These are phyloP conservation scores for Parapristionchus giblindavisi DNA, from an alignment of 2,888 invertebrate species.

Conservation along the genomic window DNA sequence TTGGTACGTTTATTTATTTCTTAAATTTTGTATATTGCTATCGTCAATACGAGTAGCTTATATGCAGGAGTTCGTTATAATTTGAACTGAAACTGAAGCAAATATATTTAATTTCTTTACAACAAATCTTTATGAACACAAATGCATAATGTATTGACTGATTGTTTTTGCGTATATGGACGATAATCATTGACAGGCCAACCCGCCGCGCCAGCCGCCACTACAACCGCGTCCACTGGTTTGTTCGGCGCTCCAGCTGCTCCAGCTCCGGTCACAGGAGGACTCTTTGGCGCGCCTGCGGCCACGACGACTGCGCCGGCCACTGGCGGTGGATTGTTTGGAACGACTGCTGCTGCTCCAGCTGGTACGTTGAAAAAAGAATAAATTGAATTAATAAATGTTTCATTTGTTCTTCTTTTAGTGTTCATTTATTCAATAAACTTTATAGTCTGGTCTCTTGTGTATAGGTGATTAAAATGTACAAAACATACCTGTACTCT, in stretches of 20 bases:
- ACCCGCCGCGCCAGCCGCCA: neutral
- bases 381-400: too few species aligned
- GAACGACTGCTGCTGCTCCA: neutral
- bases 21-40: too few species aligned
- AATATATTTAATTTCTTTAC: too few species aligned
- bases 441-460: too few species aligned
- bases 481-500: neutral
- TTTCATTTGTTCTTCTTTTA: neutral
- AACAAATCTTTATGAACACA: too few species aligned
- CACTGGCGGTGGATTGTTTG: slow-evolving; percentile 8
- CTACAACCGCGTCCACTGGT: neutral
- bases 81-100: too few species aligned
- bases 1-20: too few species aligned
- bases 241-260: slow-evolving; percentile 18
- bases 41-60: too few species aligned
- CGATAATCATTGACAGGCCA: neutral
- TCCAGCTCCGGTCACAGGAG: neutral
- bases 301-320: neutral
- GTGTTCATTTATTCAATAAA: too few species aligned
- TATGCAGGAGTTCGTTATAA: too few species aligned
- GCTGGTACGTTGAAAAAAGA: neutral
- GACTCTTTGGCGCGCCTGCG: slow-evolving; percentile 4
- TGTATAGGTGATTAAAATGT: too few species aligned
- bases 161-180: neutral
- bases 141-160: too few species aligned